Evolutionary conservation across 2,888 invertebrate species (phyloP), one percentile per base, ranked within the genome.

Genomic region (Hydrotaea cyrtoneurina): DNA sequence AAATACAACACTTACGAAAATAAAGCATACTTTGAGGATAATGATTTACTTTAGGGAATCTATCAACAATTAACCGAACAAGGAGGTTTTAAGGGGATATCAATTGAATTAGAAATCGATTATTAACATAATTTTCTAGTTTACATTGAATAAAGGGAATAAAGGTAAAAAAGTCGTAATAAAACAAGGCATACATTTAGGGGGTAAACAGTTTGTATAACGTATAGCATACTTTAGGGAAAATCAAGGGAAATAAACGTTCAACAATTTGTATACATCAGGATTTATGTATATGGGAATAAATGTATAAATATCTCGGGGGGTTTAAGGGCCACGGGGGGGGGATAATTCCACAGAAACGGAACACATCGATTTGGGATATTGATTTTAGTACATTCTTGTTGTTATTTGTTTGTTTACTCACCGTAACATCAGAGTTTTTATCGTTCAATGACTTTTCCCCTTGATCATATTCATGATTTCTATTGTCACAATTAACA

Each of bases 401-500:
- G 39, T 21, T 59, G 13, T 0, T 17, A 4, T 31, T 31, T 31
- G 31, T 31, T 31, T 31, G 31, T 31, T 85, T 92, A 92, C 92
- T 92, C 91, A 92, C 92, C 92, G 87, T 89, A 86, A 90, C 89
- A 84, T 90, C 90, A 86, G 87, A 87, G 85, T 91, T 91, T 88
- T 90, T 91, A 87, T 90, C 91, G 89, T 89, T 90, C 88, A 91
- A 79, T 11, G 85, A 85, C 21, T 85, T 85, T 82, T 85, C 85
- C 39, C 82, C 85, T 77, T 85, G 85, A 74, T 85, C 85, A 53
- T 73, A 77, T 59, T 85, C 82, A 82, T 31, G 76, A 79, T 79
- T 85, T 77, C 55, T 85, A 79, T 85, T 85, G 21, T 85, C 85
- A 69, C 53, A 69, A 79, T 79, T 78, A 39, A 43, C 78, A 81